A percentile compares a stretch with the other conserved stretches of the same genome.
phyloP scores from a whole-genome alignment of 2,888 invertebrate genomes.

The Chydorus sphaericus region DNA sequence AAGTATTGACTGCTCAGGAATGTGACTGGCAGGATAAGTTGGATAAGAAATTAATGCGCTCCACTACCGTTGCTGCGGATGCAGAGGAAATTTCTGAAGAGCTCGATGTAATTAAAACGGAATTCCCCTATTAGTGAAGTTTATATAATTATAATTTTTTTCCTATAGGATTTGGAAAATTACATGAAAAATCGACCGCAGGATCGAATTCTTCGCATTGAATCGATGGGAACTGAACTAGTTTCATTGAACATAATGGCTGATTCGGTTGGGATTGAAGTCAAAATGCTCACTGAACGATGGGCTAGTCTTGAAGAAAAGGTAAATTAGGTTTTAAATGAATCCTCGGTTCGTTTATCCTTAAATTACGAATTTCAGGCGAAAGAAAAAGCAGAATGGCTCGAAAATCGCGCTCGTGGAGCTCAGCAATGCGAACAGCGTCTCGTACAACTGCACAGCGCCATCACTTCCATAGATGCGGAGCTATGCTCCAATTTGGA shows the following conservation, averaged over 20 bases:
- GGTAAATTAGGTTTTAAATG: constrained; percentile 29
- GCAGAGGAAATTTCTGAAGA: constrained; percentile 86
- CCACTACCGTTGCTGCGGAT: constrained; percentile 52
- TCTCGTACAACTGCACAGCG: constrained; percentile 54
- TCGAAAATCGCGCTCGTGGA: constrained; percentile 55
- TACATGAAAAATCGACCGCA: constrained; percentile 58
- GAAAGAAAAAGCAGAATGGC: constrained; percentile 40
- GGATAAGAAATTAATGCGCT: constrained; percentile 54
- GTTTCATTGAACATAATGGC: constrained; percentile 60
- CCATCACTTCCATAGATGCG: constrained; percentile 50
- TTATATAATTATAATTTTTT: constrained; percentile 9
- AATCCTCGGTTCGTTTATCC: too few species aligned
- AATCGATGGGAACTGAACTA: constrained; percentile 56
- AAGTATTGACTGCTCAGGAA: constrained; percentile 59
- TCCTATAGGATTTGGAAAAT: constrained; percentile 59
- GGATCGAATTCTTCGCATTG: constrained; percentile 53
- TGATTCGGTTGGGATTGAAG: constrained; percentile 47
- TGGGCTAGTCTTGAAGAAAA: constrained; percentile 54
- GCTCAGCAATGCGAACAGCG: constrained; percentile 61
- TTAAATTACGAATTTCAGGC: constrained; percentile 31
- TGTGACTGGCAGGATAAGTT: constrained; percentile 65
- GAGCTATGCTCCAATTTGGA: constrained; percentile 53
- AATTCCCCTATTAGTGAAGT: not conserved
- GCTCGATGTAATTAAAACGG: constrained; percentile 49
- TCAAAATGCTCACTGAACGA: constrained; percentile 43